Base-by-base conservation (phyloP, 64 coral and sea anemone species). In the Porites australiensis region DNA sequence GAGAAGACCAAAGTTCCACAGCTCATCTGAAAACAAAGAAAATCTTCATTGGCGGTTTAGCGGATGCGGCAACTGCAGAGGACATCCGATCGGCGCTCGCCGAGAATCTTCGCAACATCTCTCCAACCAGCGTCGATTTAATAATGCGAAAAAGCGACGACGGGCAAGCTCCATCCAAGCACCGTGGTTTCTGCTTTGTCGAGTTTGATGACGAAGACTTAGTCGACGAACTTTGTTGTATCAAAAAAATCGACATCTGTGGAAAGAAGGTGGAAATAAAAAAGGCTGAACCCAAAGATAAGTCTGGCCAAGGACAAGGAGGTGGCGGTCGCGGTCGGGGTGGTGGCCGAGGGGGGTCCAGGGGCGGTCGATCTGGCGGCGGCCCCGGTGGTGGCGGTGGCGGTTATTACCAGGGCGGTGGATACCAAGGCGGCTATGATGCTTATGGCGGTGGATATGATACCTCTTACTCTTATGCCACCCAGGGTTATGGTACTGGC, bases 11-110 rank as follows among this genome's bases (percentile, higher is more conserved):
- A 4, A 96, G 77, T 20, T 12, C 48, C 2, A 85, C 83, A 58
- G 70, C 94, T 16, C 98, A 94, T 58, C 23, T 71, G 3, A 96
- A 93, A 77, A 96, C 94, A 55, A 99, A 93, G 75, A 99, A 99
- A 93, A 88, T 99, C 57, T 99, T 99, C 59, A 82, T 99, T 18
- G 98, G 98, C 51, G 98, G 98, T 4, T 64, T 99, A 62, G 79
- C 92, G 48, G 89, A 91, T 58, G 94, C 85, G 13, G 89, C 82
- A 6, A 91, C 82, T 14, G 73, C 83, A 13, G 89, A 88, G 0
- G 96, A 98, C 16, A 86, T 99, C 0, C 83, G 51, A 19, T 70
- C 91, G 1, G 88, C 82, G 2, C 64, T 99, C 4, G 77, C 85
- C 4, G 90, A 91, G 3, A 46, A 66, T 5, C 74, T 96, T 6